Base-by-base conservation (phyloP, 2,888 invertebrate genomes). In the Pandemis heparana region DNA sequence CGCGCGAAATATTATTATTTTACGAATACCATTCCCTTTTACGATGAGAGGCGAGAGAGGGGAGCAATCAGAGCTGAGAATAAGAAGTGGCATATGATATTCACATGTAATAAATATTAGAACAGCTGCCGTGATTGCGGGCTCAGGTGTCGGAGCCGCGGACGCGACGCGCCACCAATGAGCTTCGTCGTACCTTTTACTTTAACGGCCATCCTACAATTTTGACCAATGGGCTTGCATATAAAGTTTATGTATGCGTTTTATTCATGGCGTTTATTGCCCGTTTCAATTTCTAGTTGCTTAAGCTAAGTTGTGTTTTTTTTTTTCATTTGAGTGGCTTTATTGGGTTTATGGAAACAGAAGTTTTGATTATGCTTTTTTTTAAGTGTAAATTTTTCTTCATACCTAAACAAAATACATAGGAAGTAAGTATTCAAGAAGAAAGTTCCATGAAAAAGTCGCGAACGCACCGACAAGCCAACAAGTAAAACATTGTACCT, bases 21-120 rank as follows among this genome's bases (percentile, higher is more conserved):
- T 74, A 74, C 70, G 69, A 72, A 74, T 65, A 69, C 72, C 69
- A 68, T 71, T 69, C 72, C 67, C 18, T 63, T 71, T 75, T 80
- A 82, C 80, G 80, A 80, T 80, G 77, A 80, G 81, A 81, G 78
- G 79, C 75, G 80, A 79, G 79, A 81, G 83, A 82, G 80, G 81
- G 82, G 82, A 81, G 87, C 89, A 91, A 90, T 89, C 87, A 86
- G 85, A 86, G 82, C 81, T 77, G 80, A 78, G 81, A 78, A 85
- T 87, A 89, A 89, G 87, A 88, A 88, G 82, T 80, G 83, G 81
- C 87, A 88, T 92, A 89, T 87, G 88, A 90, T 92, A 94, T 94
- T 94, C 92, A 94, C 91, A 85, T 83, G 90, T 87, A 91, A 94
- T 94, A 93, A 94, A 94, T 94, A 94, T 94, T 94, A 94, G 86